Percentiles rank a stretch among this genome's conserved stretches.
phyloP scores from a whole-genome alignment of 2,113 vertebrate genomes.

The Ammodytes marinus region DNA sequence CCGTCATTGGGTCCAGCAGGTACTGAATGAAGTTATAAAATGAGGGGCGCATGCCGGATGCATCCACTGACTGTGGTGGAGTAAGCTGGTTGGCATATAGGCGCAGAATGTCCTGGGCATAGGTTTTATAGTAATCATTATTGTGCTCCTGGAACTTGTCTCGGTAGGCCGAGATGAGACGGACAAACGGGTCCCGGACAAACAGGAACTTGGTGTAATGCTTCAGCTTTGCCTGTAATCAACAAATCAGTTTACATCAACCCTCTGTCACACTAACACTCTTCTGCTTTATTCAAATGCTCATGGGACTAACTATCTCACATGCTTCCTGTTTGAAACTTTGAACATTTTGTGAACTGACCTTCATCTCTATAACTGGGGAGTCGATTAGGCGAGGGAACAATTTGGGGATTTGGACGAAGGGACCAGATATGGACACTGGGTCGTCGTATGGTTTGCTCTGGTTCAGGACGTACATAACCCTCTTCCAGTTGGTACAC shows the following conservation, averaged over 20 bases:
- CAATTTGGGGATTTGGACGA: accelerated
- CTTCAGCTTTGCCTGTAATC: constrained; percentile 49
- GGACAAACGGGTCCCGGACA: constrained; percentile 60
- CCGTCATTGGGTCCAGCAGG: constrained; percentile 42
- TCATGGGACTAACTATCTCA: too few species aligned
- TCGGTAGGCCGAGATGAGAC: constrained; percentile 59
- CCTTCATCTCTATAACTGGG: constrained; percentile 34
- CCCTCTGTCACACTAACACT: too few species aligned
- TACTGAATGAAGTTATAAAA: constrained; percentile 66
- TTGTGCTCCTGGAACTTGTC: constrained; percentile 8
- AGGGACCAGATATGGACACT: not conserved
- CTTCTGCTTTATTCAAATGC: too few species aligned
- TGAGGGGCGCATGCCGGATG: not conserved
- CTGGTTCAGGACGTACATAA: constrained; percentile 28
- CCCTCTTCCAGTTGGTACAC: constrained; percentile 59
- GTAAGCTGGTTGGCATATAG: not conserved
- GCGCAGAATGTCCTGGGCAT: not conserved
- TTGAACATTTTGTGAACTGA: constrained; percentile 4
- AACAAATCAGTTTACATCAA: not conserved
- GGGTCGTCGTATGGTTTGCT: constrained; percentile 46
- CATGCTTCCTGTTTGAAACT: not conserved
- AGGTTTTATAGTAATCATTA: not conserved
- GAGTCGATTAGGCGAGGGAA: not conserved
- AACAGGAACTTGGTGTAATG: constrained; percentile 69
- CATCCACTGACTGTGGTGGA: not conserved